Evolutionary conservation across 2,888 invertebrate genomes (phyloP), one percentile per base, ranked within the genome.

Genomic region (Ichneumoninae sp.): DNA sequence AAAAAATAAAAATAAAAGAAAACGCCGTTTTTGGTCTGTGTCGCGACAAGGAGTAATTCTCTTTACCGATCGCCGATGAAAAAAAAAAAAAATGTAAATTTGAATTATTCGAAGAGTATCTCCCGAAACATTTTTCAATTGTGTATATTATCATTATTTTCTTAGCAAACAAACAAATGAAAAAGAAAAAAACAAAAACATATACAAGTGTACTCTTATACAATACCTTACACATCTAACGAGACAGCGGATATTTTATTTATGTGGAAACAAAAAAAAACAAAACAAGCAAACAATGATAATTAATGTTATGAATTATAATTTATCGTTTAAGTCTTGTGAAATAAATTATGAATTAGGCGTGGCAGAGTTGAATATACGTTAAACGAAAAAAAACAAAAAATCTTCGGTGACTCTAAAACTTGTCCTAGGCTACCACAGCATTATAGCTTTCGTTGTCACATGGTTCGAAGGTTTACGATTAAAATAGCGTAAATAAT

Each of bases 141-240:
- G 91, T 93, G 93, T 93, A 93, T 92, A 92, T 91, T 92, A 93
- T 92, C 89, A 92, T 92, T 90, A 92, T 92, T 92, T 92, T 89
- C 90, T 91, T 90, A 91, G 91, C 88, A 80, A 91, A 54, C 26
- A 50, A 57, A 33, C n/a, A 79, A 57, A 79, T 60, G 26, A 76
- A 60, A 91, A 90, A 91, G 89, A 90, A 90, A 91, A 89, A 90
- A 89, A 89, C 89, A 89, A 73, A 71, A 91, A 90, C 89, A 91
- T 89, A 90, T 89, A 89, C 89, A 89, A 90, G 89, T 91, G 88
- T 92, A 92, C 86, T 89, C 88, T 86, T 88, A 84, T 68, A 86
- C 83, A 83, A 87, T 85, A 87, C 85, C 88, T 83, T 84, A 80
- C 77, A 85, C 87, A 90, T 91, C 79, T 71, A 70, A 77, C 73